These are phyloP conservation scores for human DNA, from an alignment of 2,113 vertebrate species.

Conservation along the genomic window GRCh38 chr16:85226001-85226500, in stretches of 20 bases:
- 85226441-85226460: not conserved
- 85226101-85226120: not conserved
- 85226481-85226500: fast-evolving
- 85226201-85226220: not conserved
- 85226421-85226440: not conserved
- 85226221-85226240: not conserved
- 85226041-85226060: not conserved
- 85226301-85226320: not conserved
- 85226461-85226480: fast-evolving
- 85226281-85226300: not conserved
- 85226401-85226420: not conserved
- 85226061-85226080: not conserved
- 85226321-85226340: not conserved
- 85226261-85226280: not conserved
- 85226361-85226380: not conserved
- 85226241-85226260: not conserved
- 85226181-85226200: not conserved
- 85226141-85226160: not conserved
- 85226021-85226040: not conserved
- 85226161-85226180: not conserved
- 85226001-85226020: not conserved
- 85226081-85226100: not conserved
- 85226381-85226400: not conserved
- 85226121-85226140: not conserved
- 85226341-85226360: not conserved